Base-by-base conservation (phyloP, 2,888 invertebrate species). In the Agapetus fuscipes region DNA sequence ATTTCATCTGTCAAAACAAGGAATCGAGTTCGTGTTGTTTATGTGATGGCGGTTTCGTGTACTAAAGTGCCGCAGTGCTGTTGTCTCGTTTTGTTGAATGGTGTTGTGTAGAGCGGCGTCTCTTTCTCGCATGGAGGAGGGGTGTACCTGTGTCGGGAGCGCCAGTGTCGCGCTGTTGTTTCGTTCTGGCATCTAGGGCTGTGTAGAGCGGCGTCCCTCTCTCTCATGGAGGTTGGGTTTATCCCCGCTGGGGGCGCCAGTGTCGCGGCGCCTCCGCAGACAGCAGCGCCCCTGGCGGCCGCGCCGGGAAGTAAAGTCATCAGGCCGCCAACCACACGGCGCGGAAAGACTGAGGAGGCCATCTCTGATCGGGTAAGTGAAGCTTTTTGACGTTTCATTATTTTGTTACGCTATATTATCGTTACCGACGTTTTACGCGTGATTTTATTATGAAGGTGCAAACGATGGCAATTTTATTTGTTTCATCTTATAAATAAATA, bases 321-420 rank as follows among this genome's bases (percentile, higher is more conserved):
- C 46, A 74, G 86, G 49, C 83, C 83, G 52, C 85, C 85, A 16
- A 80, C 78, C 24, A 64, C 86, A 52, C 85, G 85, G 56, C 74
- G 85, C 56, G 86, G 86, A 50, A 83, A 82, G 60, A 76, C 78
- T 57, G 85, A 85, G 55, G 79, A 82, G 51, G 76, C 81, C 40
- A 78, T 83, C 43, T 74, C 78, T 34, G 81, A 84, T 63, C 72
- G 83, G 76, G 84, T 84, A 52, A 83, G 84, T 77, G 46, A 37
- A 27, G 12, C 35, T 32, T 20, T 6, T 20, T 20, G 20, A 20
- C 4, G 9, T 20, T n/a, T n/a, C n/a, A n/a, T n/a, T n/a, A n/a
- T n/a, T n/a, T n/a, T n/a, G n/a, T n/a, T n/a, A n/a, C n/a, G n/a
- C n/a, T n/a, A n/a, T n/a, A n/a, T n/a, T n/a, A n/a, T n/a, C n/a